Evolutionary conservation across 2,888 invertebrate genomes (phyloP), one percentile per base, ranked within the genome.

Genomic region (Noctua comes): DNA sequence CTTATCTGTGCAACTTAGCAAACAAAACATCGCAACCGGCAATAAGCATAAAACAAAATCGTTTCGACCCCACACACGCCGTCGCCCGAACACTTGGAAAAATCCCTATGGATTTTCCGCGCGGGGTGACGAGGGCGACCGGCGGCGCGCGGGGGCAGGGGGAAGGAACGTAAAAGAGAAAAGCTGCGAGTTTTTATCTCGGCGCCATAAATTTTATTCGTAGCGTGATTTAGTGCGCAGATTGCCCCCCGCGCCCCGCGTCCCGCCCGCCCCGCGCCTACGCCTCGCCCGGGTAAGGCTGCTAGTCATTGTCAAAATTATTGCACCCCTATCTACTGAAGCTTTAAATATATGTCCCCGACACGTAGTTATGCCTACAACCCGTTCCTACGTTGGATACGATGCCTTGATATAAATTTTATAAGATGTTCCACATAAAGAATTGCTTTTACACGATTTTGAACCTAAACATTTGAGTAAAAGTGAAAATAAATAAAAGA

Each of bases 151-250:
- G 87, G 88, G 90, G 87, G 87, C 84, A 91, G 92, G 94, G 95
- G 94, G 95, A 96, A 96, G 95, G 96, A 96, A 96, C 96, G 96
- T 97, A 97, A 97, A 97, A 97, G 97, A 97, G 97, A 97, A 97
- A 97, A 97, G 97, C 97, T 97, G 97, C 97, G 97, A 97, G 97
- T 97, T 97, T 97, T 97, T 97, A 97, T 97, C 97, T 97, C 97
- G 97, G 96, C 96, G 96, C 97, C 97, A 97, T 97, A 97, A 97
- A 97, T 97, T 97, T 97, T 97, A 97, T 97, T 97, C 97, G 97
- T 96, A 97, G 96, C 97, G 97, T 97, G 97, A 97, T 97, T 97
- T 97, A 97, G 97, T 97, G 97, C 97, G 95, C 96, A 97, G 97
- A 97, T 97, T 97, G 96, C 96, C 96, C 96, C 96, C 93, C 95